Base-by-base conservation (phyloP, 2,888 invertebrate genomes). In the Trichogramma evanescens region DNA sequence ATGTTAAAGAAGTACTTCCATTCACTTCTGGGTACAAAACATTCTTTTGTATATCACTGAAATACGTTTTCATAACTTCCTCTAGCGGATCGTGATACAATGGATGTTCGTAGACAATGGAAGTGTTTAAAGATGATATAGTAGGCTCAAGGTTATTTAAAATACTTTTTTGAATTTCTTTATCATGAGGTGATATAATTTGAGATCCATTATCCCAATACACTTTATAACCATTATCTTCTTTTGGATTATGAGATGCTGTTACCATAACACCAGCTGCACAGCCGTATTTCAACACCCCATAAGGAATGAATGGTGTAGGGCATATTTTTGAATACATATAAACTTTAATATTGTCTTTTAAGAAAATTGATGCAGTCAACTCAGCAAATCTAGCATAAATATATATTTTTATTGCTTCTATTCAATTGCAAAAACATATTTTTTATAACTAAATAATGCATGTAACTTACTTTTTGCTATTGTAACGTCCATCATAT, bases 151-250 rank as follows among this genome's bases (percentile, higher is more conserved):
- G 82, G 77, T 91, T 89, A 39, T 86, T 81, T 58, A 86, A 72
- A 67, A 98, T 96, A 54, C 83, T 81, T 1, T 85, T 81, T 68
- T 96, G 86, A 63, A 99, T 95, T 50, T 86, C 85, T 70, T 88
- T 86, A 75, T 99, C 99, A 66, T 91, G 90, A 0, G 99, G 99
- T 0, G 91, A 78, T 63, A 95, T 89, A 64, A 99, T 96, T 85
- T 98, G 99, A 6, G 94, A 89, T 0, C 96, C 95, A 78, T 97
- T 98, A 6, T 84, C 81, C 89, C 95, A 96, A 77, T 97, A 99
- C 5, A 96, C 96, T 81, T 99, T 99, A 74, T 97, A 99, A 1
- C 96, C 96, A 74, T 96, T 96, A 74, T 97, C 95, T 41, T 94
- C 88, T 74, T 93, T 94, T 0, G 95, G 96, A 79, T 96, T 96